Conservation (phyloP, 2,888 invertebrate genomes). For the Trissonchulus latispiculum region DNA sequence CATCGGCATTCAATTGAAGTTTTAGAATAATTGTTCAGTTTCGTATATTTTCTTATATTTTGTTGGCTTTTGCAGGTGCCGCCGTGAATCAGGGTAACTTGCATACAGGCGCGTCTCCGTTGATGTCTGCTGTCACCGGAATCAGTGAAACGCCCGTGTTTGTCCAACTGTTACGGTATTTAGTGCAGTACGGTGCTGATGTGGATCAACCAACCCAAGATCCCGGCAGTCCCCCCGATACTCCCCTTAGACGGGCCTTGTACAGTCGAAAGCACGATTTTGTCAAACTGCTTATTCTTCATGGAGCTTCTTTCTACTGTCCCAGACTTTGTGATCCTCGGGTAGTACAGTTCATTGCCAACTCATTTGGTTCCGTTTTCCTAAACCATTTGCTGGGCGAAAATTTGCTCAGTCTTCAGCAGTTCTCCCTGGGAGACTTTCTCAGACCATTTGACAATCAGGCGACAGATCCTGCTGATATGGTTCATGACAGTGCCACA, state of each 20-base stretch:
- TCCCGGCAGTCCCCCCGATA: neutral
- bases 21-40: no score
- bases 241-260: neutral
- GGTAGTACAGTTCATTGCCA: neutral
- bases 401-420: neutral
- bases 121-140: neutral
- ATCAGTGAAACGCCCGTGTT: neutral
- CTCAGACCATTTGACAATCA: neutral
- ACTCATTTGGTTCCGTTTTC: neutral
- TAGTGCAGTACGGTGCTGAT: neutral
- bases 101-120: neutral
- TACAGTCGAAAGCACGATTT: neutral
- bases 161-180: neutral
- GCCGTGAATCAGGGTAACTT: neutral
- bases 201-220: neutral
- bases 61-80: neutral
- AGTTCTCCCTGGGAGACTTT: neutral
- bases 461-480: no score
- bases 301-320: neutral
- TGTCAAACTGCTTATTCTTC: neutral
- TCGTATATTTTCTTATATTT: neutral
- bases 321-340: neutral
- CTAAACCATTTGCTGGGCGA: neutral
- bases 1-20: no score
- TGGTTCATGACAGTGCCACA: neutral